Conservation (phyloP, 2,113 vertebrate genomes). For the Microcebus tavaratra region DNA sequence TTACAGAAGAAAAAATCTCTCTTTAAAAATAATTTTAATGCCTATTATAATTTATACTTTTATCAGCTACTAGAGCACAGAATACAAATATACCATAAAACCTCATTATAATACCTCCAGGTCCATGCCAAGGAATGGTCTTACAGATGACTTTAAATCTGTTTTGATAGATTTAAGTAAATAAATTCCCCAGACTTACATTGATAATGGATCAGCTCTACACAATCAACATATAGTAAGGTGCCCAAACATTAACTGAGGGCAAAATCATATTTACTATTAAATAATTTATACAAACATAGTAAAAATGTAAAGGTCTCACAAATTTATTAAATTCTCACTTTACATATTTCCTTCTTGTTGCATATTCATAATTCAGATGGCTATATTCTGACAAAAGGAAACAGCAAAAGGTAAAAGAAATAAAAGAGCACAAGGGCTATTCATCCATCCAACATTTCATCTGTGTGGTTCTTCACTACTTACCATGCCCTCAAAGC, state of each 20-base stretch:
- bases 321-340: conserved; percentile 78
- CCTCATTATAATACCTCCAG: not conserved
- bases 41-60: conserved; percentile 36
- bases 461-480: conserved; percentile 67
- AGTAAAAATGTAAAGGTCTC: conserved; percentile 26
- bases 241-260: not conserved
- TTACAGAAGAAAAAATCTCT: not conserved
- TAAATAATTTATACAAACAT: not conserved
- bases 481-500: conserved; percentile 99
- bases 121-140: not conserved
- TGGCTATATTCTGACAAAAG: conserved; percentile 84
- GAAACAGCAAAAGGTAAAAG: conserved; percentile 80
- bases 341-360: conserved; percentile 85
- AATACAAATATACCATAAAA: not conserved
- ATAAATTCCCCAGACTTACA: not conserved
- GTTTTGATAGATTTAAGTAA: conserved; percentile 20
- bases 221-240: not conserved
- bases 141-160: not conserved
- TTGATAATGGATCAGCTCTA: not conserved
- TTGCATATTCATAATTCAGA: conserved; percentile 84
- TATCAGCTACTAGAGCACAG: conserved; percentile 12
- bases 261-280: conserved; percentile 8
- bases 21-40: conserved; percentile 11
- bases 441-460: conserved; percentile 59
- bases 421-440: conserved; percentile 63